Conservation (phyloP, 2,113 vertebrate species). For the Phoenicopterus ruber region DNA sequence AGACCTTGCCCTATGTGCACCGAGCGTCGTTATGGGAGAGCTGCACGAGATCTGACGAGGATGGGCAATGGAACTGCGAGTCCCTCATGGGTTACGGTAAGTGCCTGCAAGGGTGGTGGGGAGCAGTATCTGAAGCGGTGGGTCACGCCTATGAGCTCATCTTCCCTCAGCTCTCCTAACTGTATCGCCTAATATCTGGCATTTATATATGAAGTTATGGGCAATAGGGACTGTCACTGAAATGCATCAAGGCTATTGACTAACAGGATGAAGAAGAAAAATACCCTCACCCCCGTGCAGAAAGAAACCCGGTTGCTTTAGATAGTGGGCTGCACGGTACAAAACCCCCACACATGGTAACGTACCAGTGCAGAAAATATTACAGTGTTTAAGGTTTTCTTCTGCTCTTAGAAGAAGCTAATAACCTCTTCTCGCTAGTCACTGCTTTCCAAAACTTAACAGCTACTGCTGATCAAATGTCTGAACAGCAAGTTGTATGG, state of each 20-base stretch:
- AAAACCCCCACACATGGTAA: fast-evolving
- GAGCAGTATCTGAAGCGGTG: neutral
- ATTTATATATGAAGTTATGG: neutral
- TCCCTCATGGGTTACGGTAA: slow-evolving; percentile 68
- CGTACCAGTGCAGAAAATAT: neutral
- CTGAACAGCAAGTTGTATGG: neutral
- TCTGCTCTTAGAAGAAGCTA: neutral
- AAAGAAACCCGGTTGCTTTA: neutral
- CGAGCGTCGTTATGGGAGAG: slow-evolving; percentile 57
- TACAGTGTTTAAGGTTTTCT: neutral
- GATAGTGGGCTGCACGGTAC: neutral
- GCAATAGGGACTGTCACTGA: neutral
- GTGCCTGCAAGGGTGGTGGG: neutral
- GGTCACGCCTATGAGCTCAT: neutral
- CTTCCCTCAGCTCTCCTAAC: neutral
- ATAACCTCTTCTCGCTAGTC: neutral
- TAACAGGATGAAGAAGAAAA: neutral
- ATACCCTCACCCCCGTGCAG: neutral
- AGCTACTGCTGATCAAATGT: neutral
- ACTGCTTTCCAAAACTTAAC: neutral
- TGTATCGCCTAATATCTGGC: fast-evolving
- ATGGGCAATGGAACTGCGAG: neutral
- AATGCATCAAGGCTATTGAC: neutral
- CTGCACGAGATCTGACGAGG: neutral
- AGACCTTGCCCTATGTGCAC: slow-evolving; percentile 26